phyloP scores from a whole-genome alignment of 2,113 vertebrate species.

The Atherinomorus stipes region DNA sequence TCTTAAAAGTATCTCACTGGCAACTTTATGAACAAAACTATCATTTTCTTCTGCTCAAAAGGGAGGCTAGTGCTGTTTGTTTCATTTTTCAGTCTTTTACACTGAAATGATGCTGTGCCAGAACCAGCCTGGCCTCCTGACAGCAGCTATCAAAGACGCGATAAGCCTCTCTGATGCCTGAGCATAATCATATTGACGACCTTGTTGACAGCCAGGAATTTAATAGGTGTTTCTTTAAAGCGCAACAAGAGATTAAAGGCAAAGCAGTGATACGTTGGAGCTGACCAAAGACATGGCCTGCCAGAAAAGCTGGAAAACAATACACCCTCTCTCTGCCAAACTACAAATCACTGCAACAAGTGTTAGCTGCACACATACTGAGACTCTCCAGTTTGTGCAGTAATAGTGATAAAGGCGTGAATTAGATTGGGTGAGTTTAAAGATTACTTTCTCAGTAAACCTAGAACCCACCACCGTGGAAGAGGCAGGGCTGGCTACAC shows the following conservation, averaged over 20 bases:
- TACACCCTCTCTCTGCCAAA: not conserved
- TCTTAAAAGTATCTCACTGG: not conserved
- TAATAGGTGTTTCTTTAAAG: constrained; percentile 29
- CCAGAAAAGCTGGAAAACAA: not conserved
- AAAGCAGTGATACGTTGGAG: not conserved
- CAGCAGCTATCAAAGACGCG: constrained; percentile 50
- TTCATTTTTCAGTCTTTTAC: constrained; percentile 7
- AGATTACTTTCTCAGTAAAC: constrained; percentile 75
- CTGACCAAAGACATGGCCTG: not conserved
- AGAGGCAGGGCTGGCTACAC: constrained; percentile 55
- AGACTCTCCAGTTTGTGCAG: not conserved
- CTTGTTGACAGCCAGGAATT: constrained; percentile 44
- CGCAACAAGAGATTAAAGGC: constrained; percentile 24
- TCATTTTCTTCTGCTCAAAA: not conserved
- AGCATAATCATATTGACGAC: constrained; percentile 58
- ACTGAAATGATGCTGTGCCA: constrained; percentile 12
- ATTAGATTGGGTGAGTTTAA: constrained; percentile 26
- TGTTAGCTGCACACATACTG: not conserved
- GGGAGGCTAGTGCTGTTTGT: constrained; percentile 4
- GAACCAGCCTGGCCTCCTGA: constrained; percentile 21
- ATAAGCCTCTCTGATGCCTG: constrained; percentile 47
- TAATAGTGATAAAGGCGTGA: constrained; percentile 30
- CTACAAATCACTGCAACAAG: not conserved
- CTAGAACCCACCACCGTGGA: constrained; percentile 53
- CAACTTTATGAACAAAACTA: not conserved